Conservation (phyloP, 2,797 vertebrate genomes). For the Bucorvus abyssinicus region DNA sequence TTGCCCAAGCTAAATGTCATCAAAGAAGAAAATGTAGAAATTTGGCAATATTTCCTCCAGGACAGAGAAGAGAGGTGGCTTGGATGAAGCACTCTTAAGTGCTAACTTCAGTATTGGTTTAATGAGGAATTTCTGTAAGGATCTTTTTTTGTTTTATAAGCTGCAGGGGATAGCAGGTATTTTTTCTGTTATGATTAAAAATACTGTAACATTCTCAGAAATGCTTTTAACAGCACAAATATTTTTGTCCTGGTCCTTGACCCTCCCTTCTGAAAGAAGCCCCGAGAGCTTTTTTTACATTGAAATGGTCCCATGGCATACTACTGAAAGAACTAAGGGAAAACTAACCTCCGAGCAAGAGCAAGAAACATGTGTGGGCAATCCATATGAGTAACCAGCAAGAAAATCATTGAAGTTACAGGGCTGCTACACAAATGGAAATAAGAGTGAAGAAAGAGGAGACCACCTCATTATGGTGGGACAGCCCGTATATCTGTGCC, state of each 20-base stretch:
- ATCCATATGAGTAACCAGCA: not conserved
- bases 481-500: not conserved
- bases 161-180: fast-evolving
- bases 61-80: not conserved
- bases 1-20: not conserved
- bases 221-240: not conserved
- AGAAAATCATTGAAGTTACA: not conserved
- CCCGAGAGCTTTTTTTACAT: not conserved
- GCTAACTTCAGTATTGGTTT: not conserved
- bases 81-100: not conserved
- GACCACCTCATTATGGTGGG: fast-evolving
- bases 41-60: not conserved
- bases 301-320: not conserved
- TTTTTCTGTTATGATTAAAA: not conserved
- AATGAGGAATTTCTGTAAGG: not conserved
- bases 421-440: not conserved
- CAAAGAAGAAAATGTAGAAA: not conserved
- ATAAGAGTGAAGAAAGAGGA: not conserved
- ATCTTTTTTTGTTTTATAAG: not conserved
- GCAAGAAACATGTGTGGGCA: not conserved
- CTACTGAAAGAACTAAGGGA: not conserved
- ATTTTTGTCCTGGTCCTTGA: not conserved
- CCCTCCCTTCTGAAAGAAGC: not conserved
- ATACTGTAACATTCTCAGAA: not conserved
- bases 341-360: not conserved